These are phyloP conservation scores for Tetragonula carbonaria DNA, from an alignment of 2,888 invertebrate species.

Conservation along the genomic window DNA sequence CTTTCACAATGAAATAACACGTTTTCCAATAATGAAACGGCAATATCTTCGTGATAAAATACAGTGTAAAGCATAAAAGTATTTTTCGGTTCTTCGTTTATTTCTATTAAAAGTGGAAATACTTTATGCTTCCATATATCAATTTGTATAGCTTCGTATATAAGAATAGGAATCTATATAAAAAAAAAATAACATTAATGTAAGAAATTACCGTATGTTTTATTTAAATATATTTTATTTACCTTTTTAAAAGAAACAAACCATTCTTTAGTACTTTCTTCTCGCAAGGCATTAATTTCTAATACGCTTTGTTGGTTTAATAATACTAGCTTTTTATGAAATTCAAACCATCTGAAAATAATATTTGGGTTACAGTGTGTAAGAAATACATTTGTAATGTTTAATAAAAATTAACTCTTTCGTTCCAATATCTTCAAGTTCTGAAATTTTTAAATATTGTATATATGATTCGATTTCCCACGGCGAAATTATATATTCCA, in stretches of 20 bases:
- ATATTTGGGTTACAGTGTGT: not conserved
- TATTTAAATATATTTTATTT: constrained; percentile 45
- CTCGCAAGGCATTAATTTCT: constrained; percentile 91
- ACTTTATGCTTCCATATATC: constrained; percentile 94
- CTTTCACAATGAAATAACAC: constrained; percentile 92
- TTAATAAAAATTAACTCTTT: constrained; percentile 82
- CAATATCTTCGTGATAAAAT: constrained; percentile 92
- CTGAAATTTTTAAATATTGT: constrained; percentile 88
- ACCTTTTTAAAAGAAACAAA: constrained; percentile 91
- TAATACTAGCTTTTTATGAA: constrained; percentile 93
- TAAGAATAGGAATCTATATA: constrained; percentile 88
- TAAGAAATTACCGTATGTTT: not conserved
- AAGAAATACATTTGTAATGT: constrained; percentile 4
- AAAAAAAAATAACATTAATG: constrained; percentile 52
- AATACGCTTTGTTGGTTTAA: constrained; percentile 94
- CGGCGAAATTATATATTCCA: constrained; percentile 85
- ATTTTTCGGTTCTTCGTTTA: constrained; percentile 88
- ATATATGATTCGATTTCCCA: constrained; percentile 91
- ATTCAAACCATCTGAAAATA: constrained; percentile 90
- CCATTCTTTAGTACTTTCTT: constrained; percentile 94
- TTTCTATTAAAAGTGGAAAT: constrained; percentile 90
- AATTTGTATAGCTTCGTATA: constrained; percentile 93
- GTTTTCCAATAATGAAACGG: constrained; percentile 92
- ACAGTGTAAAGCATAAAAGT: constrained; percentile 92
- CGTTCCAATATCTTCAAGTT: constrained; percentile 89